phyloP scores from a whole-genome alignment of 2,888 invertebrate species.

The Leptinotarsa peninsularis region DNA sequence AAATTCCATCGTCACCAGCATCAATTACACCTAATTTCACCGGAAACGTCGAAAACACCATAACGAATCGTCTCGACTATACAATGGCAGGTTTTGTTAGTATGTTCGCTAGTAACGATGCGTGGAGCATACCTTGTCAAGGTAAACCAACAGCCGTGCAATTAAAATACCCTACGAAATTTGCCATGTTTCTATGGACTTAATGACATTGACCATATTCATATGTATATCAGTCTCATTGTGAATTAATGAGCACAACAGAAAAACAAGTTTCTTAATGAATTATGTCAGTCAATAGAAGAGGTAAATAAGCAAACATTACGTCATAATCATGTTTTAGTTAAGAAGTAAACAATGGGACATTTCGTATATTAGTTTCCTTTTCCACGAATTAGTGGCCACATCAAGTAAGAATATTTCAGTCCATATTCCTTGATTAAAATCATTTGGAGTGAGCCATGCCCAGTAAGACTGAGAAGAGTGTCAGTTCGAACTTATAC shows the following conservation, averaged over 20 bases:
- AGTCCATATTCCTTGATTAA: too few relatives aligned
- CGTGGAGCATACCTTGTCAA: constrained; percentile 8
- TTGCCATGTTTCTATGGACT: constrained; percentile 13
- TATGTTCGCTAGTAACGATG: constrained; percentile 9
- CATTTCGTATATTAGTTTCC: background rate
- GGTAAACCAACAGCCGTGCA: background rate
- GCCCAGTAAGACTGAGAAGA: too few relatives aligned
- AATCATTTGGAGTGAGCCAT: too few relatives aligned
- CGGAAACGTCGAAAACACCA: background rate
- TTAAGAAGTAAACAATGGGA: background rate
- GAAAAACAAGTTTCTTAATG: constrained; percentile 13
- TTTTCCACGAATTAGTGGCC: background rate
- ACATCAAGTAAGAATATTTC: too few relatives aligned
- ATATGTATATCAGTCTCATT: constrained; percentile 1
- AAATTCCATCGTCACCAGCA: background rate
- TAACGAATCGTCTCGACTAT: background rate
- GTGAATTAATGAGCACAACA: constrained; percentile 9
- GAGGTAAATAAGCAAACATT: background rate
- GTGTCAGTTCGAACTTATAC: too few relatives aligned
- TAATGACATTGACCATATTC: constrained; percentile 17
- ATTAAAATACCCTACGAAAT: constrained; percentile 8
- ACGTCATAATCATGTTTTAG: background rate
- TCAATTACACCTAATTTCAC: background rate
- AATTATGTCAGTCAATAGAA: background rate
- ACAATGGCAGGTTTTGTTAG: constrained; percentile 3